Conservation (phyloP, 2,888 invertebrate genomes). For the Thecophora atra region DNA sequence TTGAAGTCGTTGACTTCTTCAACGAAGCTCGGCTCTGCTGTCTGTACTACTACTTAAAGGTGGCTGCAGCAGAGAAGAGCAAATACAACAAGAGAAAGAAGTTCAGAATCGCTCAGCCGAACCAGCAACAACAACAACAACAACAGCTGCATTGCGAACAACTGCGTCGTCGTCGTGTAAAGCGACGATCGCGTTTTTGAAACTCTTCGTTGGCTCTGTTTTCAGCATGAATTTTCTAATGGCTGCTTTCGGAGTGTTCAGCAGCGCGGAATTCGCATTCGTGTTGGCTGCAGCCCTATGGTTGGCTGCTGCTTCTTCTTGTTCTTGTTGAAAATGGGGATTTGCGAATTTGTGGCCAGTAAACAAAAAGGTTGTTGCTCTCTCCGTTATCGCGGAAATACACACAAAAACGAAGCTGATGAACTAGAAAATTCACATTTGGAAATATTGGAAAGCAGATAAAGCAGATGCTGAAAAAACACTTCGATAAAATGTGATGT, state of each 20-base stretch:
- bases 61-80: neutral
- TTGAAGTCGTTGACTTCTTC: constrained; percentile 10
- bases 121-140: constrained; percentile 25
- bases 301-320: constrained; percentile 4
- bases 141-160: constrained; percentile 5
- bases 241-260: neutral
- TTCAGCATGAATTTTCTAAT: constrained; percentile 18
- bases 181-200: constrained; percentile 19
- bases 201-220: neutral
- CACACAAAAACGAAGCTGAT: neutral
- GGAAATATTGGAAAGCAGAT: neutral
- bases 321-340: constrained; percentile 21
- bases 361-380: constrained; percentile 37
- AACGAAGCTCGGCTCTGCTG: neutral
- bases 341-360: constrained; percentile 21
- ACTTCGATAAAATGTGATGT: no score
- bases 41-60: neutral
- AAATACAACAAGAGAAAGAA: constrained; percentile 7
- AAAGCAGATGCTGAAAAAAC: constrained; percentile 9
- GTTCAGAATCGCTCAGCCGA: neutral
- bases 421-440: neutral
- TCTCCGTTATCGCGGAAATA: constrained; percentile 14
- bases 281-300: neutral
- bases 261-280: neutral
- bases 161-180: no score